phyloP scores from a whole-genome alignment of 2,888 invertebrate genomes.

The Meteorus colon region DNA sequence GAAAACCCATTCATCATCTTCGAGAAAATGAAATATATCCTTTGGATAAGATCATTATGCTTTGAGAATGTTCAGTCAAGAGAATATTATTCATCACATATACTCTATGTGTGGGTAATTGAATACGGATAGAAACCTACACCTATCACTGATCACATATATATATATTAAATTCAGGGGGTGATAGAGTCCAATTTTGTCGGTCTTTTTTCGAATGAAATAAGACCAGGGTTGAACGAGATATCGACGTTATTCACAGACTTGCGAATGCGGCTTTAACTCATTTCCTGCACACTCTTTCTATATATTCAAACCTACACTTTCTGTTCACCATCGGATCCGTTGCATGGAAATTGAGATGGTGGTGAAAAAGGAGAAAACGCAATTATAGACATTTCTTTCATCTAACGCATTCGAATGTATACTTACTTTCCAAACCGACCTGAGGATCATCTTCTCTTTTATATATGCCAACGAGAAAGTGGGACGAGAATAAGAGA shows the following conservation, averaged over 20 bases:
- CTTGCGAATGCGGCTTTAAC: constrained; percentile 54
- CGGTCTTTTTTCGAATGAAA: constrained; percentile 29
- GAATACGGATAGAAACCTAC: constrained; percentile 18
- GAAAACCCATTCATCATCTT: background rate
- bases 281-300: constrained; percentile 51
- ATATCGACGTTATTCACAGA: constrained; percentile 60
- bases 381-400: constrained; percentile 63
- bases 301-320: constrained; percentile 16
- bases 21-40: background rate
- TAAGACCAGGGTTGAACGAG: constrained; percentile 46
- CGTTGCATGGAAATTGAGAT: constrained; percentile 3
- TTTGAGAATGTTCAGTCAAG: constrained; percentile 7
- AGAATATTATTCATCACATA: constrained; percentile 11
- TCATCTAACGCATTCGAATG: constrained; percentile 56
- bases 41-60: constrained; percentile 1
- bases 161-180: background rate
- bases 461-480: background rate
- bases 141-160: background rate
- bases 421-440: constrained; percentile 45
- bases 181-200: constrained; percentile 53
- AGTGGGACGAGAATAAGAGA: background rate
- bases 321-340: constrained; percentile 41
- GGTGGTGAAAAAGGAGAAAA: constrained; percentile 46
- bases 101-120: constrained; percentile 9
- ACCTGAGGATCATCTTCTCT: constrained; percentile 27